phyloP scores from a whole-genome alignment of 1,140 invertebrate genomes.

The Drosophila sturtevanti region DNA sequence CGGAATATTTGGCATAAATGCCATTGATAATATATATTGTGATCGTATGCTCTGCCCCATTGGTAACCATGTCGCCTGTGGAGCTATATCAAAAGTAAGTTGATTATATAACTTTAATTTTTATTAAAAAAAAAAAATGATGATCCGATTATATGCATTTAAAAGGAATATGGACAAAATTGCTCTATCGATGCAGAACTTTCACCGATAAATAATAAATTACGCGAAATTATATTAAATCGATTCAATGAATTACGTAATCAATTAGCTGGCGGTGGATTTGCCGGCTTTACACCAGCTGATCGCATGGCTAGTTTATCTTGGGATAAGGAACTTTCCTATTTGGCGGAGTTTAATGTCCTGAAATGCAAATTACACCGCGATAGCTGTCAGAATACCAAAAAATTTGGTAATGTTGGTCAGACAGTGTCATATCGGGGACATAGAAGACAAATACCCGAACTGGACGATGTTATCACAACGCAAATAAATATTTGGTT shows the following conservation, averaged over 20 bases:
- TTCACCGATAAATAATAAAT: not conserved
- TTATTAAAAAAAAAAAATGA: not conserved
- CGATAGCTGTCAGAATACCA: conserved; percentile 53
- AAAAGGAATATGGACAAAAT: not conserved
- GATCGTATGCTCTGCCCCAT: not conserved
- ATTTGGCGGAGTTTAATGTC: conserved; percentile 58
- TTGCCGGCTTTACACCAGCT: conserved; percentile 34
- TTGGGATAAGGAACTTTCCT: conserved; percentile 60
- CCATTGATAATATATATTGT: not conserved
- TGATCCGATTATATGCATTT: no score
- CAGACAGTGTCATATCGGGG: conserved; percentile 38
- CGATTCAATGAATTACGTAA: conserved; percentile 26
- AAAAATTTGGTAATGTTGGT: conserved; percentile 23
- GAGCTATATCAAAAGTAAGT: not conserved
- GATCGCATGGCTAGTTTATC: conserved; percentile 47
- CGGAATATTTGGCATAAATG: not conserved
- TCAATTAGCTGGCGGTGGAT: conserved; percentile 27
- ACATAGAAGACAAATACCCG: not conserved
- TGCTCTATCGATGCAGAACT: conserved; percentile 33
- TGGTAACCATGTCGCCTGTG: not conserved
- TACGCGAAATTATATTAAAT: not conserved
- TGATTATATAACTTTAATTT: not conserved
- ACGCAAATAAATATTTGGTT: conserved; percentile 34
- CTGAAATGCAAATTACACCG: conserved; percentile 24
- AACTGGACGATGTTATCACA: conserved; percentile 11